Conservation (phyloP, 2,797 vertebrate species). For the Myripristis jacobus region DNA sequence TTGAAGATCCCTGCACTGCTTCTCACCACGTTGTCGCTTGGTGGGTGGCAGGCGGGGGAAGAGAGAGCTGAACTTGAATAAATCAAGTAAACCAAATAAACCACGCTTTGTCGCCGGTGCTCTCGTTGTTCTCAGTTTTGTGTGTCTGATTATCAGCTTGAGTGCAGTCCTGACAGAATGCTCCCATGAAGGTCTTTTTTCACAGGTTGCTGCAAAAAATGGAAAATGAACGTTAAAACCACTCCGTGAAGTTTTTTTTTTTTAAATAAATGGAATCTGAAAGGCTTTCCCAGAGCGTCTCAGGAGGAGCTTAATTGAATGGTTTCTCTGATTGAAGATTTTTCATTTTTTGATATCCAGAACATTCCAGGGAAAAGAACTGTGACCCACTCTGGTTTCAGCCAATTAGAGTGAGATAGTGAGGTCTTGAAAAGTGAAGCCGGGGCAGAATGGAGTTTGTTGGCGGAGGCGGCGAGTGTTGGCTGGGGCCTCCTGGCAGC, state of each 20-base stretch:
- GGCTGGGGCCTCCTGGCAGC: conserved; percentile 76
- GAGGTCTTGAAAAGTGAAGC: conserved; percentile 77
- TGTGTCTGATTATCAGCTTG: conserved; percentile 21
- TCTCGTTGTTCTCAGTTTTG: conserved; percentile 21
- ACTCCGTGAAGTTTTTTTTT: too few species aligned
- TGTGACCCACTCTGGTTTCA: conserved; percentile 76
- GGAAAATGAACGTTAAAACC: neutral
- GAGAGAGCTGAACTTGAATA: conserved; percentile 26
- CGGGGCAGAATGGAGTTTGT: conserved; percentile 72
- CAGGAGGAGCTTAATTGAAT: conserved; percentile 58
- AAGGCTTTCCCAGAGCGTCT: conserved; percentile 15
- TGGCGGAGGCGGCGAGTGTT: conserved; percentile 72
- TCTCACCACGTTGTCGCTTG: conserved; percentile 43
- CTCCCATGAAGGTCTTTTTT: conserved; percentile 9
- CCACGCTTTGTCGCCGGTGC: conserved; percentile 31
- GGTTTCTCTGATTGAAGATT: conserved; percentile 48
- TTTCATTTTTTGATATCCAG: conserved; percentile 59
- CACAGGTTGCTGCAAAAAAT: conserved; percentile 10
- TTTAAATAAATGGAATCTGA: neutral
- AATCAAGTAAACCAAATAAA: conserved; percentile 1
- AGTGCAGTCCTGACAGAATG: conserved; percentile 18
- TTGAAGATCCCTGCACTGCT: conserved; percentile 43
- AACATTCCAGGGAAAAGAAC: conserved; percentile 66
- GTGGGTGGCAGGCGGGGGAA: conserved; percentile 53
- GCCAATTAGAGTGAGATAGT: conserved; percentile 81